Evolutionary conservation across 92 coral and sea anemone genomes (phyloP), one percentile per base, ranked within the genome.

Genomic region (Siderastrea radians): DNA sequence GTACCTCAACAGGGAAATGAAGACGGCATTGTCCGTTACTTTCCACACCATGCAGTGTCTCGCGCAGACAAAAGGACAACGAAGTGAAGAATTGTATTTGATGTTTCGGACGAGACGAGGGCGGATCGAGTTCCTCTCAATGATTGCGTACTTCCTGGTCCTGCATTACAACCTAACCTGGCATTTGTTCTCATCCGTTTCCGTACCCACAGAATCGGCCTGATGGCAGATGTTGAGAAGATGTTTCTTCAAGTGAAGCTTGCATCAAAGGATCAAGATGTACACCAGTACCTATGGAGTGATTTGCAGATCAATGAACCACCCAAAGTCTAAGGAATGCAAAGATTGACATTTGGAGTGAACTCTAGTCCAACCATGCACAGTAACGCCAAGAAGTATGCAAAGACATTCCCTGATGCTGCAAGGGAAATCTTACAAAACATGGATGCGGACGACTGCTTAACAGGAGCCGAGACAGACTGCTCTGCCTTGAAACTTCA

Each of bases 31-130:
- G 73, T 83, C 7, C 51, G 86, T 52, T 86, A 86, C 64, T 68
- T 91, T 6, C 89, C 90, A 2, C 94, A 91, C 59, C 90, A 91
- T 68, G 81, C 89, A 10, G 92, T 91, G 6, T 66, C 88, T 14
- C 62, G 76, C 4, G 17, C 67, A 6, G 76, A 91, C 51, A 92
- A 84, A 45, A 2, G 66, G 16, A 72, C 79, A 14, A 55, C 90
- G 0, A 84, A 84, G 45, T 89, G 92, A 57, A 66, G 94, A 65
- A 85, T 85, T 11, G 92, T 92, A 19, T 92, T 92, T 17, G 90
- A 88, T 60, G 89, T 81, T 38, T 60, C 89, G 5, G 86, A 26
- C 38, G 38, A 26, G 38, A 26, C 38, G 38, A 26, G 38, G 38
- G 38, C 38, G 38, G 38, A 26, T 26, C 82, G 79, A 14, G 74